Evolutionary conservation across 2,113 vertebrate species (phyloP), one percentile per base, ranked within the genome.

Genomic region (Mesocricetus auratus): DNA sequence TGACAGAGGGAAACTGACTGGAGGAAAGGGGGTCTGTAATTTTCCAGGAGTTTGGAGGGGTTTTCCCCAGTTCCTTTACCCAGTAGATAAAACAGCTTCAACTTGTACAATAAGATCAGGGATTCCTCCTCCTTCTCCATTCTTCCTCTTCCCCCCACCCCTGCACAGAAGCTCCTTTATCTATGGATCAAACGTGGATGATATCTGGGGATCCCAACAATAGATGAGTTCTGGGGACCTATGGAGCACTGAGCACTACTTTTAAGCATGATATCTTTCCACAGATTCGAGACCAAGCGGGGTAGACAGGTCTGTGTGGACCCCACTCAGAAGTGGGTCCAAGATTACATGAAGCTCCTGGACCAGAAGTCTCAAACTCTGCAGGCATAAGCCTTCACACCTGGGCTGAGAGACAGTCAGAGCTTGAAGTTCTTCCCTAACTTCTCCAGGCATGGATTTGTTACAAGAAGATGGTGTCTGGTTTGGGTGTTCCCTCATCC

Each of bases 261-360:
- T 56, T 58, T 92, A 50, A 96, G 42, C 68, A 2, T 42, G 17
- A 1, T 50, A 1, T 75, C 78, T 94, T 15, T 33, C n/a, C 36
- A 90, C 92, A 98, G 97, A 60, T 97, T 98, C 64, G 75, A 39
- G 56, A 97, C 81, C 58, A 97, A 92, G 66, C 0, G 1, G 1
- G 12, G 2, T 53, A 93, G 0, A 13, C 0, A 79, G 3, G 0
- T 97, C 81, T 96, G 94, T 60, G 97, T 60, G 11, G 79, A 96
- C 56, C 71, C 85, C 58, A 90, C 33, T 4, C 11, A 90, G 10
- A 90, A 68, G 0, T 97, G 97, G 95, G 95, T 97, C 60, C 53
- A 73, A 29, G 8, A 73, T 36, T 16, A 21, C 66, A 66, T 94
- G 19, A 86, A 66, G 26, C 3, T 0, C 4, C 68, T 97, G 89